Evolutionary conservation across 2,113 vertebrate species (phyloP).

Genomic region (Oreocharis arfaki): DNA sequence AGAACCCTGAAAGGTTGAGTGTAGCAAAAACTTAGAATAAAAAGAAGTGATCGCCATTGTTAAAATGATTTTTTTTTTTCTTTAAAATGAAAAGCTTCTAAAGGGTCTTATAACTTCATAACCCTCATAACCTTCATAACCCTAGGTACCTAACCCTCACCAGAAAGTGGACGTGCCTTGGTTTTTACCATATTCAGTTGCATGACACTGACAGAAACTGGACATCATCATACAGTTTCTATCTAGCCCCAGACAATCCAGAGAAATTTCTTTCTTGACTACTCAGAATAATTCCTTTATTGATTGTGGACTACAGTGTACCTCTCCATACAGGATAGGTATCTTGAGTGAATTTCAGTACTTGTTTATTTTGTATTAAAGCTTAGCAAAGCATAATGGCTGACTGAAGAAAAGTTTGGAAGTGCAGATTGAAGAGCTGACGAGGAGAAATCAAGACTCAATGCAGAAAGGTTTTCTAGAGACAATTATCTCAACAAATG

Average conservation of each 20-base stretch:
- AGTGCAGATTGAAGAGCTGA: neutral
- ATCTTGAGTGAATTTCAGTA: neutral
- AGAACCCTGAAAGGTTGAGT: neutral
- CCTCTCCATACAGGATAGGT: neutral
- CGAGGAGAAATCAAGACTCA: neutral
- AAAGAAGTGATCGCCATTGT: neutral
- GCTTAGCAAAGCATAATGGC: neutral
- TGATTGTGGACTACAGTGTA: neutral
- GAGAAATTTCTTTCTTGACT: neutral
- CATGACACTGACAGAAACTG: neutral
- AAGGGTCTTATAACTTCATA: neutral
- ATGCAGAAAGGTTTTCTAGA: neutral
- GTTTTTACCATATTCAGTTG: neutral
- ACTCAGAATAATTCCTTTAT: neutral
- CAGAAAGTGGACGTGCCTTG: neutral
- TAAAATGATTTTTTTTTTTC: neutral
- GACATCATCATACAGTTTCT: neutral
- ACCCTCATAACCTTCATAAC: neutral
- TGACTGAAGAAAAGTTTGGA: neutral
- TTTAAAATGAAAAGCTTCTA: neutral
- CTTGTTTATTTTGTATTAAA: neutral
- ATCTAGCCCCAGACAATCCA: neutral
- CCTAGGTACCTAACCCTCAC: neutral
- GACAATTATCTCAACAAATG: neutral
- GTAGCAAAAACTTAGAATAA: neutral